phyloP scores from a whole-genome alignment of 2,888 invertebrate species.

The Sesamia inferens region DNA sequence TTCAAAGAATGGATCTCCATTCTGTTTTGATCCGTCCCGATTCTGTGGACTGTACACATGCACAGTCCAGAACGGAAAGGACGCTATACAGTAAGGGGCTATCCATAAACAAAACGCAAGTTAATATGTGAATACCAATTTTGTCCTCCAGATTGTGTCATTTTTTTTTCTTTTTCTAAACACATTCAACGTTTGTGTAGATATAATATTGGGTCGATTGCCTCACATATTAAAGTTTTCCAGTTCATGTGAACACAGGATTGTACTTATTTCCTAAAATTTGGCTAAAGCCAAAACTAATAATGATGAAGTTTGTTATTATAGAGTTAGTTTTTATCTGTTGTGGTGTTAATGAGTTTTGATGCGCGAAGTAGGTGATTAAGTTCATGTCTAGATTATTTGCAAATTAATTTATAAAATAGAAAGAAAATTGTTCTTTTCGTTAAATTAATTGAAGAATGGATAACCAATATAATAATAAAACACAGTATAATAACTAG shows the following conservation, averaged over 20 bases:
- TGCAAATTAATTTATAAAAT: too few species aligned
- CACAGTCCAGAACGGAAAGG: too few species aligned
- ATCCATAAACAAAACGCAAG: not conserved
- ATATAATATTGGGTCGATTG: not conserved
- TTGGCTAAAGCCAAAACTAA: not conserved
- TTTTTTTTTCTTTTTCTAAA: not conserved
- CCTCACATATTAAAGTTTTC: not conserved
- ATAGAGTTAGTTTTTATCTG: not conserved
- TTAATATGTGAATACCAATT: not conserved
- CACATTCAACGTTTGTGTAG: too few species aligned
- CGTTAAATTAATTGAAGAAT: not conserved
- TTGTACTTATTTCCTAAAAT: conserved; percentile 1
- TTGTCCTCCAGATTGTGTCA: not conserved
- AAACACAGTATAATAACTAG: too few species aligned
- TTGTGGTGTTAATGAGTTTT: not conserved
- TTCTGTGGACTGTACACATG: too few species aligned
- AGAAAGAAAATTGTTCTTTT: not conserved
- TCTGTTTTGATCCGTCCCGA: too few species aligned
- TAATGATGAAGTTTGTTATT: not conserved
- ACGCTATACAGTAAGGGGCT: too few species aligned
- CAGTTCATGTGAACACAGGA: too few species aligned
- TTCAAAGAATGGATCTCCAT: not conserved
- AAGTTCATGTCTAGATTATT: not conserved
- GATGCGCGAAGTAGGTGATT: not conserved
- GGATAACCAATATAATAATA: too few species aligned